Evolutionary conservation across 2,113 vertebrate species (phyloP).

Genomic region (Pangasianodon gigas): DNA sequence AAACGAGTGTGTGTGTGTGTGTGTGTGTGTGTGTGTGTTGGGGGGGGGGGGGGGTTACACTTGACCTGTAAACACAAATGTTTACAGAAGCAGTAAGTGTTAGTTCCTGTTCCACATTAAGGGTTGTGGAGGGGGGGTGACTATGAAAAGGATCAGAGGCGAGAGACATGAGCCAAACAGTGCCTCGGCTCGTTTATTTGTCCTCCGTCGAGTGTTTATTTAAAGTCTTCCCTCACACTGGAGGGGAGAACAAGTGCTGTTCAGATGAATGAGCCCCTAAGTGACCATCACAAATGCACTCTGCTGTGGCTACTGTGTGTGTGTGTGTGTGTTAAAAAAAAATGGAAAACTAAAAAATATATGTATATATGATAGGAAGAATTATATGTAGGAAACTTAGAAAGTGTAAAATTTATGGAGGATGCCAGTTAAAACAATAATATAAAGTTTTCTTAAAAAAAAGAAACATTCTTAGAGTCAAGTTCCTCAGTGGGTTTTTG

Average conservation of each 20-base stretch:
- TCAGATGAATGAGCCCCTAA: slow-evolving; percentile 53
- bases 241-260: slow-evolving; percentile 23
- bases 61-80: slow-evolving; percentile 90
- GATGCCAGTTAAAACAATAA: not conserved
- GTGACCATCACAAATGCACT: slow-evolving; percentile 50
- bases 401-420: not conserved
- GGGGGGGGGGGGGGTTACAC: slow-evolving; percentile 59
- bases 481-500: not conserved
- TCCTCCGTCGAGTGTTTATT: slow-evolving; percentile 62
- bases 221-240: slow-evolving; percentile 51
- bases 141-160: slow-evolving; percentile 75
- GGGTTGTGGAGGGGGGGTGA: slow-evolving; percentile 78
- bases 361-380: not conserved
- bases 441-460: not conserved
- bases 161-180: slow-evolving; percentile 69
- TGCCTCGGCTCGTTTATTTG: slow-evolving; percentile 61
- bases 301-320: not conserved
- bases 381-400: not conserved
- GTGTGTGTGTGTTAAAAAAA: slow-evolving; percentile 56
- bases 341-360: no score
- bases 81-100: slow-evolving; percentile 87
- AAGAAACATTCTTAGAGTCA: not conserved
- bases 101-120: slow-evolving; percentile 82
- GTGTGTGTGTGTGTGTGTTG: slow-evolving; percentile 70
- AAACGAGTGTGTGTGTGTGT: not conserved